phyloP scores from a whole-genome alignment of 2,113 vertebrate species.

The Odobenus rosmarus region DNA sequence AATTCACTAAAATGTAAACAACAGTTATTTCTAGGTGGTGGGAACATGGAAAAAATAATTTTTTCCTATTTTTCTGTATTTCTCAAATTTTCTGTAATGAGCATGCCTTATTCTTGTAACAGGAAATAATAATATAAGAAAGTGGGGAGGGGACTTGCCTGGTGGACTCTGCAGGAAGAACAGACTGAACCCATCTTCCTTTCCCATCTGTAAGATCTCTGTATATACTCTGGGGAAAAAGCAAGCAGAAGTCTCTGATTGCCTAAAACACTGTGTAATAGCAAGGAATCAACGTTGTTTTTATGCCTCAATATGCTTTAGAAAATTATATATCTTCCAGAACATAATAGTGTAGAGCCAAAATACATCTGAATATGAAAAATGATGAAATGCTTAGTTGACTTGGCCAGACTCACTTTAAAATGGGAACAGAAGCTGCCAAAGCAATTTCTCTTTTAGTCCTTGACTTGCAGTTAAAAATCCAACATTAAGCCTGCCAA shows the following conservation, averaged over 20 bases:
- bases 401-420: slow-evolving; percentile 6
- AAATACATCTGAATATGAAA: neutral
- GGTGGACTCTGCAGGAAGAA: neutral
- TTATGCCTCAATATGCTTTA: neutral
- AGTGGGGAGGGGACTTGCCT: neutral
- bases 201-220: neutral
- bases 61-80: neutral
- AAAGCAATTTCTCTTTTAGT: slow-evolving; percentile 25
- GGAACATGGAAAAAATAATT: neutral
- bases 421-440: neutral
- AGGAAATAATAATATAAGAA: neutral
- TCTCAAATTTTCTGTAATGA: neutral
- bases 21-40: neutral
- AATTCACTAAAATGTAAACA: neutral
- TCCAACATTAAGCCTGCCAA: neutral
- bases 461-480: slow-evolving; percentile 5
- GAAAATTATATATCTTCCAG: neutral
- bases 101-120: neutral
- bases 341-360: neutral
- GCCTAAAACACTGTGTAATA: neutral
- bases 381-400: slow-evolving; percentile 1
- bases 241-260: neutral
- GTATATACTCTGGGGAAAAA: neutral
- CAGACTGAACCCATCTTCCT: neutral
- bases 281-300: neutral